Evolutionary conservation across 1,140 invertebrate species (phyloP), one percentile per base, ranked within the genome.

Genomic region (Panagrolaimus sp.): DNA sequence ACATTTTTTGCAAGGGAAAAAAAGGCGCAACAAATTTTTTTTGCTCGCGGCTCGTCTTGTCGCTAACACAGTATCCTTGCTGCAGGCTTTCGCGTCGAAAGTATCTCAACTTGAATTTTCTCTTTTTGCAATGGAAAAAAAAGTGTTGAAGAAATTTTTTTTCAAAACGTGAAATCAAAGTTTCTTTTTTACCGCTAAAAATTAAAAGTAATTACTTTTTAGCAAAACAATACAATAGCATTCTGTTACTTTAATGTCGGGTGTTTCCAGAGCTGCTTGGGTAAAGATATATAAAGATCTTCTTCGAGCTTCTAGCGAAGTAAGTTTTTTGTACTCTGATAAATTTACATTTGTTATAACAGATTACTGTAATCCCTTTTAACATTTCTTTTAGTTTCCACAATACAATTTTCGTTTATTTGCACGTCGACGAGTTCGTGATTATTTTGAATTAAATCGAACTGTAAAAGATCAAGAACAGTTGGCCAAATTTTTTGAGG

Each of bases 391-490:
- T 68, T 68, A 78, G 77, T 77, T 78, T 53, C 71, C 73, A 9
- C 74, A 78, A 64, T 78, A 74, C 69, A 76, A 72, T 67, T 78
- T 79, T 65, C 74, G 77, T 11, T n/a, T 69, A 16, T 78, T 78
- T 65, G 67, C 72, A 23, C 62, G 67, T 14, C 74, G 77, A 16
- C 74, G 77, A 14, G 69, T 78, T 43, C 63, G 77, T 16, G 77
- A 78, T 61, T 72, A 78, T 43, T 78, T 78, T 43, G 74, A 67
- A 2, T 46, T 63, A 9, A 76, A 77, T 65, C 67, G 67, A 31
- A 11, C 45, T 14, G 71, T 72, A 1, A 66, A 42, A n/a, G 74
- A 79, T 31, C 25, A 53, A 48, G 51, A 43, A 3, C 31, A 78
- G 44, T 65, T 74, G 48, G 38, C 44, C 14, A 47, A 64, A 42